phyloP scores from a whole-genome alignment of 2,888 invertebrate genomes.

The Lithodes maja region DNA sequence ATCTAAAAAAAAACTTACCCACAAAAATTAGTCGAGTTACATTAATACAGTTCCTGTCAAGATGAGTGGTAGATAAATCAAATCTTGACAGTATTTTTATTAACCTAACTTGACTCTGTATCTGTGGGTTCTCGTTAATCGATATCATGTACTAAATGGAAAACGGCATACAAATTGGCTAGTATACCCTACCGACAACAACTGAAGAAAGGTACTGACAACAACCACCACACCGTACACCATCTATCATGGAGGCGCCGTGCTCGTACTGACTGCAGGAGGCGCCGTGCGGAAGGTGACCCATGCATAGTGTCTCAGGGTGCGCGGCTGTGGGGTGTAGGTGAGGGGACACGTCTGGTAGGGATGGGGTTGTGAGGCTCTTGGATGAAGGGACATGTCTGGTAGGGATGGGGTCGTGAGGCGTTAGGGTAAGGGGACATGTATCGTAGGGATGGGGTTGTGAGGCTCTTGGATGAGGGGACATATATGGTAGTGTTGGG shows the following conservation, averaged over 20 bases:
- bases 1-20: too few species aligned
- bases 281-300: neutral
- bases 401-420: neutral
- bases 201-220: neutral
- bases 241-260: neutral
- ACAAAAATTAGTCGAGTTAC: too few species aligned
- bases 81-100: too few species aligned
- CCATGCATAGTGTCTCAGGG: slow-evolving; percentile 1
- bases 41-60: too few species aligned
- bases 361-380: neutral
- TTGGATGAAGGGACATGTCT: slow-evolving; percentile 15
- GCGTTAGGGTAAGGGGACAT: too few species aligned
- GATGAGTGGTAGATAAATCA: too few species aligned
- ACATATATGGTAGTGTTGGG: neutral
- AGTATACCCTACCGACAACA: neutral
- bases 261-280: neutral
- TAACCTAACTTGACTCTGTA: too few species aligned
- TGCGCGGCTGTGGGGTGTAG: neutral
- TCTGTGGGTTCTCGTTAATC: too few species aligned
- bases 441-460: neutral
- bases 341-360: neutral
- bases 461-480: too few species aligned
- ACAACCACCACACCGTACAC: neutral
- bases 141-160: too few species aligned
- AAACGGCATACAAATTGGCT: too few species aligned